Conservation (phyloP, 2,888 invertebrate genomes). For the Zygaena filipendulae region DNA sequence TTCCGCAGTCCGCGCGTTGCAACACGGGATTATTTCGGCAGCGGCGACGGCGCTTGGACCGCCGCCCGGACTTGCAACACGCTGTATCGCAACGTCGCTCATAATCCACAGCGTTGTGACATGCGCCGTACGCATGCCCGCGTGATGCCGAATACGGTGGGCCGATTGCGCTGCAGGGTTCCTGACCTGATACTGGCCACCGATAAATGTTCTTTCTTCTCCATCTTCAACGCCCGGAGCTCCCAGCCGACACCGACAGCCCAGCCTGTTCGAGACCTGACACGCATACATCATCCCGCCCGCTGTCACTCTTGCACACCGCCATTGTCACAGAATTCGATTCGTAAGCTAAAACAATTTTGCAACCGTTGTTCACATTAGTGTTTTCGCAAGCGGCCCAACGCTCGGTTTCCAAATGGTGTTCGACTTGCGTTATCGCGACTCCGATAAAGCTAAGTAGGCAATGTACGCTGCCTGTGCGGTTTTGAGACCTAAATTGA, state of each 20-base stretch:
- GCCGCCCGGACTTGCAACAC: slow-evolving; percentile 65
- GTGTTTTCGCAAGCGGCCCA: slow-evolving; percentile 68
- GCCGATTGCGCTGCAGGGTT: slow-evolving; percentile 46
- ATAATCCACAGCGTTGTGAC: slow-evolving; percentile 64
- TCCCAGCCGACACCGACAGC: neutral
- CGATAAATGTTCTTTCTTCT: slow-evolving; percentile 22
- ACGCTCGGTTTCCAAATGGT: slow-evolving; percentile 61
- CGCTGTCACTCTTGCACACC: slow-evolving; percentile 20
- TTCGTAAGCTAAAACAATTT: slow-evolving; percentile 66
- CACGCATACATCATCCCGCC: slow-evolving; percentile 18
- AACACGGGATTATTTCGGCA: slow-evolving; percentile 66
- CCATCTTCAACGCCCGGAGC: slow-evolving; percentile 1
- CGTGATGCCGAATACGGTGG: slow-evolving; percentile 55
- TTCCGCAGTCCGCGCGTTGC: slow-evolving; percentile 60
- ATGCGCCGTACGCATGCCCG: slow-evolving; percentile 37
- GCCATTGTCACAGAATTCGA: slow-evolving; percentile 37
- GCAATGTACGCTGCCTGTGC: slow-evolving; percentile 41
- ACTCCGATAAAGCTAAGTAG: slow-evolving; percentile 59
- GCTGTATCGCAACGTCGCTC: slow-evolving; percentile 64
- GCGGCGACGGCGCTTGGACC: slow-evolving; percentile 60
- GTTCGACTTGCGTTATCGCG: slow-evolving; percentile 64
- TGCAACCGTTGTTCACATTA: slow-evolving; percentile 68
- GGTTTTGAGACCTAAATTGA: slow-evolving; percentile 60
- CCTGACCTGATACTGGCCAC: slow-evolving; percentile 43
- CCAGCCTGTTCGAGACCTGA: neutral